Evolutionary conservation across 1,140 invertebrate species (phyloP).

Genomic region (Drosophila kohkoa): DNA sequence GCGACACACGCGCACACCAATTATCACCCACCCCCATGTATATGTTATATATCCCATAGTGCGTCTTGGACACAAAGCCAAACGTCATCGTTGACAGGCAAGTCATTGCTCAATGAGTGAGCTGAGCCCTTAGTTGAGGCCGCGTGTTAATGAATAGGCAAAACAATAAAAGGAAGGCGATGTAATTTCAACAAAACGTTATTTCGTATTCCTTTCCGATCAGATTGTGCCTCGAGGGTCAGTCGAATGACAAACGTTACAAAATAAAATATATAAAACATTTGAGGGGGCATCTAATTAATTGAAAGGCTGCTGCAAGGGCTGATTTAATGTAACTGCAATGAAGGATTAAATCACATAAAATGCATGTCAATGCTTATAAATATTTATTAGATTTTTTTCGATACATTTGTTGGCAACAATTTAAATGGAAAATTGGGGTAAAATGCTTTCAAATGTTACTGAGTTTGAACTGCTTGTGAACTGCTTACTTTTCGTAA

Average conservation of each 20-base stretch:
- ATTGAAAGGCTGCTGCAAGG: conserved; percentile 13
- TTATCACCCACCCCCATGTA: conserved; percentile 65
- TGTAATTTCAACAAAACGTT: conserved; percentile 50
- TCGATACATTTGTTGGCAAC: not conserved
- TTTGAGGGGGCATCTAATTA: conserved; percentile 31
- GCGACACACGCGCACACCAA: conserved; percentile 57
- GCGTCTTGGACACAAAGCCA: conserved; percentile 54
- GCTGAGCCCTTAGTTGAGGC: not conserved
- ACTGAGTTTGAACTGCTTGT: conserved; percentile 4
- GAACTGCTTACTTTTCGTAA: no score
- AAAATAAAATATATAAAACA: conserved; percentile 28
- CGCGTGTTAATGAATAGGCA: conserved; percentile 69
- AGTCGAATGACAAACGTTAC: conserved; percentile 47
- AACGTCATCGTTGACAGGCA: conserved; percentile 74
- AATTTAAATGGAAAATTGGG: not conserved
- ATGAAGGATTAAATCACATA: not conserved
- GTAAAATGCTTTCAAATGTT: not conserved
- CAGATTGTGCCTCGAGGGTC: conserved; percentile 28
- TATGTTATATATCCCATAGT: conserved; percentile 11
- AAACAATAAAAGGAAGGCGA: conserved; percentile 51
- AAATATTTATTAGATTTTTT: not conserved
- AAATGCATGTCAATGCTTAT: not conserved
- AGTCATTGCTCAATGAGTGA: conserved; percentile 60
- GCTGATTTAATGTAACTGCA: conserved; percentile 3
- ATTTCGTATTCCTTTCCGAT: conserved; percentile 38